Base-by-base conservation (phyloP, 2,797 vertebrate species). In the Sternotherus odoratus region DNA sequence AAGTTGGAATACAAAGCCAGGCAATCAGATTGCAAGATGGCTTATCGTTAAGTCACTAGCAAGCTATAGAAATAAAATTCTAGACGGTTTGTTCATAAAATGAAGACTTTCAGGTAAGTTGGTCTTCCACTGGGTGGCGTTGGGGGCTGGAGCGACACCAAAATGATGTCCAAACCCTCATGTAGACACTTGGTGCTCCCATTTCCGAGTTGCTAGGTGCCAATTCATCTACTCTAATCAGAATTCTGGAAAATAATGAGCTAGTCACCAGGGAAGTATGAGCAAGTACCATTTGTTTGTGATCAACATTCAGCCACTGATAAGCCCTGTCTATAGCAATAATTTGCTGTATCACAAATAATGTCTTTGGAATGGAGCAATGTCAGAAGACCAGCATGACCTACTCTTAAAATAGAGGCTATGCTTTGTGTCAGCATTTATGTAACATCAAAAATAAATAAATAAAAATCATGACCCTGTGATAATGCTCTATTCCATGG, bases 111-210 rank as follows among this genome's bases (percentile, higher is more conserved):
- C 39, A 39, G 66, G 11, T 69, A 69, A 85, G 23, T 0, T 1
- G 39, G 6, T 1, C 0, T 57, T 66, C 86, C 10, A 1, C 16
- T 2, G 28, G 56, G 56, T 28, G 56, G 15, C 6, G 10, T 17
- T n/a, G 49, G 23, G 12, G 19, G 75, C 0, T 0, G 11, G 57
- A 6, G 54, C 13, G 0, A 0, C 0, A 0, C 56, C 79, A 82
- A 63, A 43, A 12, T 21, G 24, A 26, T 46, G 46, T 63, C 79
- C 28, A 49, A 74, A 39, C 43, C 17, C 54, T 28, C 33, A n/a
- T 43, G 43, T 11, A 2, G 1, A 21, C 12, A 5, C 13, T 36
- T 10, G 48, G 72, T 21, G 9, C 36, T 49, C 21, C 33, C 51
- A 49, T 23, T 77, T 10, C 36, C 0, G 1, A 4, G 5, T 13